Evolutionary conservation across 1,140 invertebrate genomes (phyloP).

Genomic region (Drosophila kohkoa): DNA sequence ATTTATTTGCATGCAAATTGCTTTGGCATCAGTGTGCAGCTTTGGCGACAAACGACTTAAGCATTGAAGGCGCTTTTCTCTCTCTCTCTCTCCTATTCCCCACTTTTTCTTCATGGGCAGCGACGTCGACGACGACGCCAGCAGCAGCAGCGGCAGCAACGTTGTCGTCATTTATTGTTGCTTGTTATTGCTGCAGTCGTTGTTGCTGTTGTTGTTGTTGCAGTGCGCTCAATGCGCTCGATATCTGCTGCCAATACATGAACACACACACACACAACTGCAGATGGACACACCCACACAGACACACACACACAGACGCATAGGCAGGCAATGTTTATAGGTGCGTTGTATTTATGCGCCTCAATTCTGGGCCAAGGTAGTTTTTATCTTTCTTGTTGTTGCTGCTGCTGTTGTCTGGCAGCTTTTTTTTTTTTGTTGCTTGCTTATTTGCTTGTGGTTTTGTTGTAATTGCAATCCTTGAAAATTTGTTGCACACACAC

Average conservation of each 20-base stretch:
- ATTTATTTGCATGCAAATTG: conserved; percentile 1
- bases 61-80: conserved; percentile 33
- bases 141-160: conserved; percentile 18
- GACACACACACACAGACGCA: conserved; percentile 23
- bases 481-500: conserved; percentile 51
- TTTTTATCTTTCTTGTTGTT: conserved; percentile 73
- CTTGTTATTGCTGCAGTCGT: conserved; percentile 59
- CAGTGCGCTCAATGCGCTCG: conserved; percentile 61
- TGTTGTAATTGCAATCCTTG: conserved; percentile 79
- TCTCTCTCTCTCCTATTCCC: neutral
- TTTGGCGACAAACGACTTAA: conserved; percentile 20
- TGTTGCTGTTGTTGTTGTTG: conserved; percentile 23
- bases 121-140: conserved; percentile 12
- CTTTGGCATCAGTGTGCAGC: conserved; percentile 23
- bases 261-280: conserved; percentile 34
- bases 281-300: conserved; percentile 50
- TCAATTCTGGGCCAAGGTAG: conserved; percentile 82
- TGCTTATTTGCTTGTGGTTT: conserved; percentile 30
- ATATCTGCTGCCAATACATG: conserved; percentile 63
- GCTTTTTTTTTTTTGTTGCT: conserved; percentile 16
- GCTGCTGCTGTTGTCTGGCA: conserved; percentile 43
- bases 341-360: conserved; percentile 66
- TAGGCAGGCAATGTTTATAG: conserved; percentile 58
- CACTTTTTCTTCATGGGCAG: neutral
- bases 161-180: conserved; percentile 66